These are phyloP conservation scores for Alauda arvensis DNA, from an alignment of 2,797 vertebrate genomes.

Conservation along the genomic window DNA sequence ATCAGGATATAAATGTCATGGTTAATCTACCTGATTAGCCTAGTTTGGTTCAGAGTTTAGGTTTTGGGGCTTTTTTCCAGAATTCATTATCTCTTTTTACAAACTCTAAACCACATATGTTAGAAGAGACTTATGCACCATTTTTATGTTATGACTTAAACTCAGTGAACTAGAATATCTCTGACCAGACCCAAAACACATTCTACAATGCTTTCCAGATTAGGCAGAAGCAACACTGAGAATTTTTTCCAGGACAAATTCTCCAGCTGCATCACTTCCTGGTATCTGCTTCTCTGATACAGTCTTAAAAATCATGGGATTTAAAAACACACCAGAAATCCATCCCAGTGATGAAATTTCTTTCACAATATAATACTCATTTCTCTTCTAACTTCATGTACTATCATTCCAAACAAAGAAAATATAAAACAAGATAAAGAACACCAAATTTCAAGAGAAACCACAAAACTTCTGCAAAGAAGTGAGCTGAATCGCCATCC, in stretches of 20 bases:
- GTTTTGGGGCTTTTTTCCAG: not conserved
- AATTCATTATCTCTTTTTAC: not conserved
- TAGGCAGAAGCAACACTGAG: accelerated
- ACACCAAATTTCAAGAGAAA: not conserved
- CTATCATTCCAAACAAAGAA: not conserved
- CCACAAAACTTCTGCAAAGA: not conserved
- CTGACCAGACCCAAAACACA: not conserved
- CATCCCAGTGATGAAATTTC: not conserved
- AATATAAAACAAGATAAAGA: not conserved
- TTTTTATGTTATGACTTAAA: not conserved
- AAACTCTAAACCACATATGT: not conserved
- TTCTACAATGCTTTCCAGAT: not conserved
- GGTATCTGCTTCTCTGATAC: not conserved
- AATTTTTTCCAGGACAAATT: not conserved
- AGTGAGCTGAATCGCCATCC: not conserved
- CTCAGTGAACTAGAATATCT: not conserved
- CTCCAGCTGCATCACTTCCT: not conserved
- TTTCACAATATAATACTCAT: not conserved
- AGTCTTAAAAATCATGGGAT: not conserved
- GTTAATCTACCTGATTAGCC: too few species aligned
- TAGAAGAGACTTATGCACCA: not conserved
- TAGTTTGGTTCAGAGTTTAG: not conserved
- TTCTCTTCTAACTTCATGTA: not conserved
- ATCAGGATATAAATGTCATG: not conserved
- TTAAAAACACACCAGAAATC: not conserved